Conservation (phyloP, 2,888 invertebrate genomes). For the Tortrix viridana region DNA sequence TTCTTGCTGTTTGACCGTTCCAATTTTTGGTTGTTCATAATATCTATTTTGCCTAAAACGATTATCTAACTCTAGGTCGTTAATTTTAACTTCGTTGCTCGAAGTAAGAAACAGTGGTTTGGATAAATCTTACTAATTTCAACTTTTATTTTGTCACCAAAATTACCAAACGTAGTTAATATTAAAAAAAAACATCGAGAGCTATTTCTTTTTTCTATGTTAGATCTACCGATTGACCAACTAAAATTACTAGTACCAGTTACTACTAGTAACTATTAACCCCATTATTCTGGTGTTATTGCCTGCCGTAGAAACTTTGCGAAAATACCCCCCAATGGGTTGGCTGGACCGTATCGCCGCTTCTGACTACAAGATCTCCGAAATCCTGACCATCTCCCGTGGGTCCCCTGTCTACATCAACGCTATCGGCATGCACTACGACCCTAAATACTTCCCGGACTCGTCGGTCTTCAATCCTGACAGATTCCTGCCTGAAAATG, state of each 20-base stretch:
- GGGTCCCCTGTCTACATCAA: conserved; percentile 59
- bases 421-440: conserved; percentile 51
- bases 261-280: background rate
- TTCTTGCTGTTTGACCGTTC: too few relatives aligned
- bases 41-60: too few relatives aligned
- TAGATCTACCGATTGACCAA: too few relatives aligned
- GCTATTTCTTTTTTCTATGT: too few relatives aligned
- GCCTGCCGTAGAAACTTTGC: conserved; percentile 50
- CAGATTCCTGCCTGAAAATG: conserved; percentile 39
- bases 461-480: conserved; percentile 39
- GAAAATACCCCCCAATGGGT: conserved; percentile 61
- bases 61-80: too few relatives aligned
- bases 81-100: too few relatives aligned
- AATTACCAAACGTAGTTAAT: too few relatives aligned
- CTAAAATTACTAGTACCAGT: background rate
- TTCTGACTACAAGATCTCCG: conserved; percentile 54
- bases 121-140: too few relatives aligned
- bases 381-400: conserved; percentile 53
- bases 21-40: too few relatives aligned
- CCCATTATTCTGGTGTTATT: conserved; percentile 3
- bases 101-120: too few relatives aligned
- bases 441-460: conserved; percentile 39
- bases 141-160: too few relatives aligned
- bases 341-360: conserved; percentile 57
- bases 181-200: too few relatives aligned